Base-by-base conservation (phyloP, 2,888 invertebrate species). In the Drosophila infuscata region DNA sequence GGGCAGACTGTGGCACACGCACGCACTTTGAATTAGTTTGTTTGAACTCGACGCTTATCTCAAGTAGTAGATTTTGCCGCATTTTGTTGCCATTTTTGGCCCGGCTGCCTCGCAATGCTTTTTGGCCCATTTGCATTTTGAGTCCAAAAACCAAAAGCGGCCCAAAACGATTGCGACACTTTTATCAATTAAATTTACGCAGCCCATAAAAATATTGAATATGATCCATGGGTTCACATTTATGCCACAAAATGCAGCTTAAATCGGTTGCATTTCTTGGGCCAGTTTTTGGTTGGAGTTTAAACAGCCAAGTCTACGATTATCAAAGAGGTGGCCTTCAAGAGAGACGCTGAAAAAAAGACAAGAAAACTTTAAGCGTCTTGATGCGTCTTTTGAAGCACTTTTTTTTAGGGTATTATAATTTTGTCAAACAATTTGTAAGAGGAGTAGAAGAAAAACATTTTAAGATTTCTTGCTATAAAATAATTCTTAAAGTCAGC, bases 151-250 rank as follows among this genome's bases (percentile, higher is more conserved):
- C 46, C 32, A 59, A 49, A 72, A 66, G 49, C 49, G 38, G 9
- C 5, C 36, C 32, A 51, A 63, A 61, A 58, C 58, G 46, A 52
- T 38, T 72, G 56, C 70, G 52, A 75, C 70, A 83, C 80, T 82
- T 90, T 87, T 90, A 87, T 87, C 90, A 87, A 90, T 83, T 86
- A 83, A 90, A 87, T 87, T 87, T 87, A 87, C 86, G 86, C 88
- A 84, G 32, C 73, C 46, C 72, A 64, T 70, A 56, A 76, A 83
- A 81, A 76, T 83, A 70, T 76, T 62, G 59, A 32, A 65, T 77
- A 72, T 65, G 76, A 76, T 81, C 67, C 65, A 81, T 67, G 71
- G 33, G 12, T 6, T 9, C 15, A 17, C 1, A 32, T 57, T 32
- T 15, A 32, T 32, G 36, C 6, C 46, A 36, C 63, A 63, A 64